These are phyloP conservation scores for Cyanoderma ruficeps DNA, from an alignment of 2,113 vertebrate genomes.

Conservation along the genomic window DNA sequence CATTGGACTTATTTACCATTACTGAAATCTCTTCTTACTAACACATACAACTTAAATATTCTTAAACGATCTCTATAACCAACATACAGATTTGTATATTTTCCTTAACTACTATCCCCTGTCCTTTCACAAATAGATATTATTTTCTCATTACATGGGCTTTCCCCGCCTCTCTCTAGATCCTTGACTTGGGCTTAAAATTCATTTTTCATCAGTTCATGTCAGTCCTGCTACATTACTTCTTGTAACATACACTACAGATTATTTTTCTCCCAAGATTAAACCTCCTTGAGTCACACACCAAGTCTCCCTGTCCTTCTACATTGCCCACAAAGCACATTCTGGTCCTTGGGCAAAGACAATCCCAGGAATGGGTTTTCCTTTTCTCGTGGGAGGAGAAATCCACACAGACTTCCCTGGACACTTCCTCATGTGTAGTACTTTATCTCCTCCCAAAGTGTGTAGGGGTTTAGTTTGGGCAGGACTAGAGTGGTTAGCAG, in stretches of 20 bases:
- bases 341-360: not conserved
- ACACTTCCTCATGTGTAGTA: too few relatives aligned
- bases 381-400: not conserved
- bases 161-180: not conserved
- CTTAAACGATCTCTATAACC: not conserved
- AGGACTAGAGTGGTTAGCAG: not conserved
- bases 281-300: not conserved
- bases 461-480: not conserved
- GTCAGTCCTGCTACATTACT: not conserved
- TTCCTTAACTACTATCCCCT: not conserved
- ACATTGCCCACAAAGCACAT: not conserved
- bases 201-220: not conserved
- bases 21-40: not conserved
- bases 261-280: not conserved
- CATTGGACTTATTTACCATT: not conserved
- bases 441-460: not conserved
- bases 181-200: not conserved
- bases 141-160: not conserved
- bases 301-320: not conserved
- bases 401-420: not conserved
- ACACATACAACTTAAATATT: not conserved
- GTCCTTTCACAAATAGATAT: not conserved
- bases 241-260: not conserved
- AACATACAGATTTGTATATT: not conserved
- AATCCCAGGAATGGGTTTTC: accelerated